Conservation (phyloP, 2,888 invertebrate species). For the Diarsia mendica region DNA sequence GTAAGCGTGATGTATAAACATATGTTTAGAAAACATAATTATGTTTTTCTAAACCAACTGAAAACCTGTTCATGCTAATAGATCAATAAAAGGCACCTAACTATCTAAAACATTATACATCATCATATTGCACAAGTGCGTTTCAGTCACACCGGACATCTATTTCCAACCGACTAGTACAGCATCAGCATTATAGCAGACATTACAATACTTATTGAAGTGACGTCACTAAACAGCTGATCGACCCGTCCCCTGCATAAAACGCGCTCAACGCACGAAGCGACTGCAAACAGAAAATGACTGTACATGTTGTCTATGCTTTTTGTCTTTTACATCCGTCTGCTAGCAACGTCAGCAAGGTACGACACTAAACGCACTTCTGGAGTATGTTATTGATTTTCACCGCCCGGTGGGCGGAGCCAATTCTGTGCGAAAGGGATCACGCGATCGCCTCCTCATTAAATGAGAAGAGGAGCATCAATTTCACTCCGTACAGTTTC, state of each 20-base stretch:
- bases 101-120: slow-evolving; percentile 3
- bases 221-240: slow-evolving; percentile 64
- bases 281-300: slow-evolving; percentile 58
- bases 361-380: slow-evolving; percentile 88
- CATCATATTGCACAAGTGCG: slow-evolving; percentile 15
- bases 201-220: slow-evolving; percentile 43
- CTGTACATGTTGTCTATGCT: slow-evolving; percentile 61
- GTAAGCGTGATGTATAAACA: too few relatives aligned
- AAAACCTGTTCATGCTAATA: background rate
- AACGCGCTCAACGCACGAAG: slow-evolving; percentile 45
- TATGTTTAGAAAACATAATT: too few relatives aligned
- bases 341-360: slow-evolving; percentile 83
- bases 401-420: slow-evolving; percentile 88
- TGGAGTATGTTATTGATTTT: slow-evolving; percentile 90
- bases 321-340: slow-evolving; percentile 72
- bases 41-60: background rate
- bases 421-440: slow-evolving; percentile 89
- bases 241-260: slow-evolving; percentile 47
- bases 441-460: slow-evolving; percentile 87
- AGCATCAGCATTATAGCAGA: slow-evolving; percentile 40
- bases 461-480: slow-evolving; percentile 87
- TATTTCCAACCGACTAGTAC: slow-evolving; percentile 28
- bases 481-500: slow-evolving; percentile 85
- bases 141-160: slow-evolving; percentile 26
- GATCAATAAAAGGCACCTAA: background rate